Evolutionary conservation across 2,113 vertebrate genomes (phyloP).

Genomic region (Telmatochromis sp.): DNA sequence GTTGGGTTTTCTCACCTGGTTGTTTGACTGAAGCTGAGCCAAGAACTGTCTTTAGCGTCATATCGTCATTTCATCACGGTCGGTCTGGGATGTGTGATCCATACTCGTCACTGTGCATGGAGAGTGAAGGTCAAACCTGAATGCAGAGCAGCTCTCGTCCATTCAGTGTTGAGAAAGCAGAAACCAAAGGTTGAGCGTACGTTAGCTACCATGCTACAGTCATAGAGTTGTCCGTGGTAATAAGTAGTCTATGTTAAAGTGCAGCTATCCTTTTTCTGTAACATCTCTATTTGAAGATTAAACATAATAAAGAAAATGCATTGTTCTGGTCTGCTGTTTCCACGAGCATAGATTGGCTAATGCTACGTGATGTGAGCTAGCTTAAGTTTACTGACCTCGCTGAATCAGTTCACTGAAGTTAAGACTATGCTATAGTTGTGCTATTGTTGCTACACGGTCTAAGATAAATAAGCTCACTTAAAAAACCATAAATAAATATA

Average conservation of each 20-base stretch:
- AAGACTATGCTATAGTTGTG: neutral
- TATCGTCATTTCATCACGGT: neutral
- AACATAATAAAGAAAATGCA: neutral
- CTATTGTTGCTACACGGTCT: neutral
- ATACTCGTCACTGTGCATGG: slow-evolving; percentile 31
- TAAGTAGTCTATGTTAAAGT: neutral
- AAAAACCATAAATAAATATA: neutral
- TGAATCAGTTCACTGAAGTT: neutral
- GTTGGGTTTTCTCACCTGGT: neutral
- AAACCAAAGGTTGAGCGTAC: neutral
- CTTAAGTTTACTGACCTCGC: neutral
- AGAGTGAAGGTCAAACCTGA: neutral
- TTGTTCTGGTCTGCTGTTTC: neutral
- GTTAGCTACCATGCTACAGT: neutral
- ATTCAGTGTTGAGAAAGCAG: slow-evolving; percentile 13
- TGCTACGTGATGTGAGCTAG: neutral
- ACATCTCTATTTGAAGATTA: neutral
- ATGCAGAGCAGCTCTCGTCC: neutral
- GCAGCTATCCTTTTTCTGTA: neutral
- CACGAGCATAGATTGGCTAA: neutral
- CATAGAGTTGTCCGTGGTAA: neutral
- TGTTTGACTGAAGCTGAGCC: neutral
- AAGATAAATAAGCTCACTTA: neutral
- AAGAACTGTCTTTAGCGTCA: neutral
- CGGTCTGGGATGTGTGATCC: neutral